Base-by-base conservation (phyloP, 1,140 invertebrate genomes). In the Drosophila miranda region DNA sequence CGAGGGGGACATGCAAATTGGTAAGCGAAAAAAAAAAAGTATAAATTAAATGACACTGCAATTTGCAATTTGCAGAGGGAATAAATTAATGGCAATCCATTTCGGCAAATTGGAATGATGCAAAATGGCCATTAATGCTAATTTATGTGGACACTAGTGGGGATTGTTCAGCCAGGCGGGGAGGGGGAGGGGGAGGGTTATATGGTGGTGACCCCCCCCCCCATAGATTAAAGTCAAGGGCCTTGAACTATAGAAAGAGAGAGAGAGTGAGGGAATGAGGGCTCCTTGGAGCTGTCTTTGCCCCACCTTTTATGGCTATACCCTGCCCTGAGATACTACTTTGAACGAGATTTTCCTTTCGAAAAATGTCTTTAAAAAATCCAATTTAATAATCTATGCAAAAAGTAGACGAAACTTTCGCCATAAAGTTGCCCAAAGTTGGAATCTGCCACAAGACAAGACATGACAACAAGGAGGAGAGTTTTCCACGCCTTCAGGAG, bases 41-140 rank as follows among this genome's bases (percentile, higher is more conserved):
- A 19, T 34, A 72, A 84, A 83, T 86, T 64, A 86, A 84, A 80
- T 84, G 81, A 76, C 77, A 86, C 51, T 76, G 80, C 81, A 87
- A 86, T 77, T 86, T 76, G 80, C 81, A 87, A 86, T 77, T 86
- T 86, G 81, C 81, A 84, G 81, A 60, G 73, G 79, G 80, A 84
- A 86, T 86, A 66, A 86, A 73, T 86, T 86, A 81, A 84, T 86
- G 81, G 59, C 76, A 75, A 69, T 76, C 62, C 72, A 86, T 86
- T 86, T 69, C 46, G 58, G 71, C 42, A 59, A 67, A 75, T 58
- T 66, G 72, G 62, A 68, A 42, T 54, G 72, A 75, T 73, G 53
- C 38, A 28, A 59, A 75, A 54, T 78, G 74, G 74, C 53, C 78
- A 76, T 63, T 79, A 68, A 86, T 75, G 76, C 59, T 62, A 84